Base-by-base conservation (phyloP, 1,140 invertebrate genomes). In the Drosophila sechellia region DNA sequence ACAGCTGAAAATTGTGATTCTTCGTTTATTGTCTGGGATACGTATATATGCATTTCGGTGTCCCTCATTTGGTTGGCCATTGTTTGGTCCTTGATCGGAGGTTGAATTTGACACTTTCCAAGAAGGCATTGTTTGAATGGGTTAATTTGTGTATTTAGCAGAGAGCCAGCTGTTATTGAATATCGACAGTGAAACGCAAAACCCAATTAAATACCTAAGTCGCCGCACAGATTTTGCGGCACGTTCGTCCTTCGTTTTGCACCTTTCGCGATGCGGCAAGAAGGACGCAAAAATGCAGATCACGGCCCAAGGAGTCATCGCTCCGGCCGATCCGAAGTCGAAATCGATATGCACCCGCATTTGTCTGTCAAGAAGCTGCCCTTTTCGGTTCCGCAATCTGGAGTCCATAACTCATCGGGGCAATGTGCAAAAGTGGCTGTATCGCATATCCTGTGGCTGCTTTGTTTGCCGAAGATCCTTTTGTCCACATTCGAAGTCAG, bases 351-450 rank as follows among this genome's bases (percentile, higher is more conserved):
- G 84, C 77, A 52, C 84, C 79, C 84, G 84, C 84, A 89, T 87
- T 69, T 53, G 56, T 61, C 70, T 74, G 75, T 58, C 46, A 77
- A 78, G 75, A 78, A 71, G 75, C 60, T 72, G 39, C 40, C 56
- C 11, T 68, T 37, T 63, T 25, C 13, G 0, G 35, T 15, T 8
- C 5, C 31, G 5, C n/a, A 17, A 58, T 60, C 69, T 68, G 74
- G 65, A 53, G 63, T 34, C 69, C 85, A 89, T 89, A 89, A 85
- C 73, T 89, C 84, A 89, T 71, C 72, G 72, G 54, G 77, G 86
- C 81, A 79, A 90, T 90, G 86, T 90, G 86, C 86, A 90, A 90
- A 90, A 90, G 81, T 86, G 76, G 48, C 80, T 81, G 81, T 90
- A 90, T 90, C 85, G 87, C 86, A 90, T 90, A 90, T 90, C 86